Conservation (phyloP, 2,113 vertebrate genomes). For the Archocentrus centrarchus region DNA sequence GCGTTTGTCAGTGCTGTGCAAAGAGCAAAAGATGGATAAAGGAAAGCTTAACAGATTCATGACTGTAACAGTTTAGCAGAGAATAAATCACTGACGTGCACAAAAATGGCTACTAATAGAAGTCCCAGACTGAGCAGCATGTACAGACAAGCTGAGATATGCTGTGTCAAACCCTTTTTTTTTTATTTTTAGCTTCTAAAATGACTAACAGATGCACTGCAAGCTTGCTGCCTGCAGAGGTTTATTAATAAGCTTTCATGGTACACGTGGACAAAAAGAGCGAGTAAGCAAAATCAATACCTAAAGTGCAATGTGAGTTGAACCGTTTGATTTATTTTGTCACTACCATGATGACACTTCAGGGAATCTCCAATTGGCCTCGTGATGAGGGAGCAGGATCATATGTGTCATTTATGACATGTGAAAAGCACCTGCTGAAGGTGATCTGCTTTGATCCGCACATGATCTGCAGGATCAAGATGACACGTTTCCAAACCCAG, state of each 20-base stretch:
- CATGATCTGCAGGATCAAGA: not conserved
- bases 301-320: not conserved
- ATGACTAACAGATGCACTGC: not conserved
- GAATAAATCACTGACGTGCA: not conserved
- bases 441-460: not conserved
- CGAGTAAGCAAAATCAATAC: not conserved
- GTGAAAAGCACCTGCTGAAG: not conserved
- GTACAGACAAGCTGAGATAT: conserved; percentile 19
- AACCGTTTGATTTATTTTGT: not conserved
- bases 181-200: not conserved
- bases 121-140: not conserved
- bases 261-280: not conserved
- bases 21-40: not conserved
- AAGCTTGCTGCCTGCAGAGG: not conserved
- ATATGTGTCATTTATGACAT: not conserved
- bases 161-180: conserved; percentile 21
- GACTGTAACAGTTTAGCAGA: not conserved
- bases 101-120: conserved; percentile 15
- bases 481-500: not conserved
- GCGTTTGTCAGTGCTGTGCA: not conserved
- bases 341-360: not conserved
- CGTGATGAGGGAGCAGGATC: not conserved
- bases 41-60: not conserved
- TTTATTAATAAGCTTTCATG: not conserved
- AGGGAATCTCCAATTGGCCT: not conserved